Evolutionary conservation across 2,113 vertebrate species (phyloP), one percentile per base, ranked within the genome.

Genomic region (Sebastes fasciatus): DNA sequence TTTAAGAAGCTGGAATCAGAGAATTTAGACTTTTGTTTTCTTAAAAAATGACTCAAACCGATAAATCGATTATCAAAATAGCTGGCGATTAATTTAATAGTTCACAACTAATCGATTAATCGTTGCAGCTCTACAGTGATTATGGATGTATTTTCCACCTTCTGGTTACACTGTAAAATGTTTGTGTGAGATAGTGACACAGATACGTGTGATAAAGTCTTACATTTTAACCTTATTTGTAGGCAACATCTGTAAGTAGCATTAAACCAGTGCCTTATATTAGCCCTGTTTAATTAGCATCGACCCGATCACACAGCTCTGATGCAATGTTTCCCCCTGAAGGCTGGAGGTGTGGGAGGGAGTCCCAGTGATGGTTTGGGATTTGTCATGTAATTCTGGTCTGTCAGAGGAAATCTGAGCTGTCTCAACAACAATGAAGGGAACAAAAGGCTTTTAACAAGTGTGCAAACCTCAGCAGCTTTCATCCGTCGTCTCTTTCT

Each of bases 391-490:
- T 8, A 8, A 43, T 34, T 21, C 49, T 73, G 54, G 40, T 57
- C 42, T 69, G 80, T 66, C 43, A 66, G 70, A 51, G 77, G 70
- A 69, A 63, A 80, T 85, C 48, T 43, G 79, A 74, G 62, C 72
- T n/a, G 26, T 67, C 58, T 54, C 49, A 10, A 66, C 84, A 78
- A 83, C 79, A 79, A 61, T 52, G 67, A 77, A 9, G 76, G 48
- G 54, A 70, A 87, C 86, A 87, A 87, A 81, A 79, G 86, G 73
- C 80, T 86, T 71, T 82, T 17, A 71, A 72, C 58, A 43, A 74
- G 48, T 23, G 60, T 83, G 79, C 77, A 81, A 72, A 86, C 69
- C 49, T 74, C 76, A 86, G 86, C 60, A 19, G 63, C n/a, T 67
- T 16, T 65, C 45, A 16, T 34, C 64, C 3, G 43, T 16, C 75